phyloP scores from a whole-genome alignment of 2,797 vertebrate species.

The Falco biarmicus region DNA sequence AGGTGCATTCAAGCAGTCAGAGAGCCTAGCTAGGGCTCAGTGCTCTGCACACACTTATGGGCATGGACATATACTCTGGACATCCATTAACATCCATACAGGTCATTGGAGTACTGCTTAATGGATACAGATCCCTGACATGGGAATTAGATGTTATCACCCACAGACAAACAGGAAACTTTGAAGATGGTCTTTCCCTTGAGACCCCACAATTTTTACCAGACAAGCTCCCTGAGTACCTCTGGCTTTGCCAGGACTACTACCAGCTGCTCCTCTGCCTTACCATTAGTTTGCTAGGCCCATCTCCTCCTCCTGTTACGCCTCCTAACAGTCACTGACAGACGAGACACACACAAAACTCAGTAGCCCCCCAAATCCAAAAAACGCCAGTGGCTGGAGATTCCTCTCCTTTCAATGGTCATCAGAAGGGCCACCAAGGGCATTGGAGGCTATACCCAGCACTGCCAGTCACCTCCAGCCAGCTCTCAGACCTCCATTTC shows the following conservation, averaged over 20 bases:
- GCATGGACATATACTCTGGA: fast-evolving
- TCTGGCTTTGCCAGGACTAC: neutral
- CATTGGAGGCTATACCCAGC: fast-evolving
- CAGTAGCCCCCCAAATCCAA: neutral
- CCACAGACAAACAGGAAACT: neutral
- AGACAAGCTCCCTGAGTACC: neutral
- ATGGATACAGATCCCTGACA: neutral
- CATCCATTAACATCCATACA: neutral
- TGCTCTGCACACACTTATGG: fast-evolving
- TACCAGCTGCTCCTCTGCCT: neutral
- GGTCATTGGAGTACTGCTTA: neutral
- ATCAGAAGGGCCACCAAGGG: neutral
- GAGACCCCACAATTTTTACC: neutral
- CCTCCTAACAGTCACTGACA: neutral
- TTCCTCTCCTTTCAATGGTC: neutral
- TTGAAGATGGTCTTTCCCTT: neutral
- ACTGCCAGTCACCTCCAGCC: neutral
- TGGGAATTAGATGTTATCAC: neutral
- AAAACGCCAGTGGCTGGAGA: neutral
- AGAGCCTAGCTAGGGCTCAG: neutral
- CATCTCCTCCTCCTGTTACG: neutral
- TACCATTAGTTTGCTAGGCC: neutral
- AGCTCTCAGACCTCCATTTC: neutral
- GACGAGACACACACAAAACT: neutral
- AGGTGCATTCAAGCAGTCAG: fast-evolving